Percentiles rank a stretch among this genome's conserved stretches.
Evolutionary conservation across 2,888 invertebrate species (phyloP).

Genomic region (Pristionchus mayeri): DNA sequence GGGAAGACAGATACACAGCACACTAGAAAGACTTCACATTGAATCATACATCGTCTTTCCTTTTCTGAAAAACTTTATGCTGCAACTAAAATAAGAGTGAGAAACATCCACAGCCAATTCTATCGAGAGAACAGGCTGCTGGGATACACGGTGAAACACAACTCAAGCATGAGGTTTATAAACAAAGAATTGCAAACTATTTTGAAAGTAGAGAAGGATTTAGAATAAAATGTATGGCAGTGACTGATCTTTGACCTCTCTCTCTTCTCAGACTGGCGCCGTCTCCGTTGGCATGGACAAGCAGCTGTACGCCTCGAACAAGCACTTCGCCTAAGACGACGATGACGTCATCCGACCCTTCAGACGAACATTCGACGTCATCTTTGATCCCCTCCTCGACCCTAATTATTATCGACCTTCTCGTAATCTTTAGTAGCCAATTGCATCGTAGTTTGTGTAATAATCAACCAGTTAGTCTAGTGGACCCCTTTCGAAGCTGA

Average conservation of each 20-base stretch:
- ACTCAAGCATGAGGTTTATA: not conserved
- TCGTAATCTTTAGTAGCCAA: constrained; percentile 4
- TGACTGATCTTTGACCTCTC: not conserved
- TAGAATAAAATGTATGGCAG: no score
- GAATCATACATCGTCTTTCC: no score
- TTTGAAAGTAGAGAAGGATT: no score
- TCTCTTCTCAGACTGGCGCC: constrained; percentile 62
- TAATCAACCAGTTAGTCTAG: not conserved
- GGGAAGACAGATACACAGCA: no score
- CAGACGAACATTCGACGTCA: not conserved
- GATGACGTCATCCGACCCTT: constrained; percentile 40
- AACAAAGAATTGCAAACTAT: no score
- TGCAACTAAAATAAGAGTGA: not conserved
- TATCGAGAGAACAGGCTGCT: not conserved
- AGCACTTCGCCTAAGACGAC: constrained; percentile 64
- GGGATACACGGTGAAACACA: constrained; percentile 3
- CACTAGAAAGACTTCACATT: no score
- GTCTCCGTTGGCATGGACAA: constrained; percentile 71
- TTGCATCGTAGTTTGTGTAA: not conserved
- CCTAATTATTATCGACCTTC: constrained; percentile 10
- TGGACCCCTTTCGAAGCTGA: constrained; percentile 21
- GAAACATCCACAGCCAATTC: not conserved
- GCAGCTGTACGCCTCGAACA: constrained; percentile 72
- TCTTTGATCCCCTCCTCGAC: not conserved
- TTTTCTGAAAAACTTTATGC: not conserved